Percentiles rank a stretch among this genome's conserved stretches.
These are phyloP conservation scores for Petrocephalus microphthalmus DNA, from an alignment of 2,113 vertebrate genomes.

Conservation along the genomic window DNA sequence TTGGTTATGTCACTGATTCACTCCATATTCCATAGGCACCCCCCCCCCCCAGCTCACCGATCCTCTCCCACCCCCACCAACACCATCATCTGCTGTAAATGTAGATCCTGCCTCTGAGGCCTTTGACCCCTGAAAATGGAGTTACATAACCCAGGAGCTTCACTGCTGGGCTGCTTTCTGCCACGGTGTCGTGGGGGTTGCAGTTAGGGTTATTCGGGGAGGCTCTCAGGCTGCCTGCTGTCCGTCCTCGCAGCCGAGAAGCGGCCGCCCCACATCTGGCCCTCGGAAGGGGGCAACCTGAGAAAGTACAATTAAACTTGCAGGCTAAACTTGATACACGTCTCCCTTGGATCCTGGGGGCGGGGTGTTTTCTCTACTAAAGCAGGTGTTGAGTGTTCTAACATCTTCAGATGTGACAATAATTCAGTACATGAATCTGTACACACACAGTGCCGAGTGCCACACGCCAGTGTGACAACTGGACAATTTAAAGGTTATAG, in stretches of 20 bases:
- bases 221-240: not conserved
- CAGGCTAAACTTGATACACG: slow-evolving; percentile 49
- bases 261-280: slow-evolving; percentile 36
- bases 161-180: not conserved
- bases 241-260: not conserved
- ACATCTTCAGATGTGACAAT: not conserved
- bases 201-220: not conserved
- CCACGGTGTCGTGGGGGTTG: not conserved
- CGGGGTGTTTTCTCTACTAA: slow-evolving; percentile 28
- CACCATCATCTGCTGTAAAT: slow-evolving; percentile 15
- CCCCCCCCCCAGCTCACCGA: not conserved
- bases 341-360: slow-evolving; percentile 31
- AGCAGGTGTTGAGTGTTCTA: not conserved
- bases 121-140: slow-evolving; percentile 41
- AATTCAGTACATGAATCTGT: not conserved
- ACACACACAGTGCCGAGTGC: not conserved
- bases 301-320: slow-evolving; percentile 58
- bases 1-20: not conserved
- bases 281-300: slow-evolving; percentile 53
- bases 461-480: not conserved
- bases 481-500: not conserved
- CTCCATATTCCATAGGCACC: not conserved
- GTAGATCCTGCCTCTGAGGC: slow-evolving; percentile 18
- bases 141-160: slow-evolving; percentile 42
- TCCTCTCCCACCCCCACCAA: too few relatives aligned